Evolutionary conservation across 2,113 vertebrate species (phyloP).

Genomic region (Leptobrachium ailaonicum): DNA sequence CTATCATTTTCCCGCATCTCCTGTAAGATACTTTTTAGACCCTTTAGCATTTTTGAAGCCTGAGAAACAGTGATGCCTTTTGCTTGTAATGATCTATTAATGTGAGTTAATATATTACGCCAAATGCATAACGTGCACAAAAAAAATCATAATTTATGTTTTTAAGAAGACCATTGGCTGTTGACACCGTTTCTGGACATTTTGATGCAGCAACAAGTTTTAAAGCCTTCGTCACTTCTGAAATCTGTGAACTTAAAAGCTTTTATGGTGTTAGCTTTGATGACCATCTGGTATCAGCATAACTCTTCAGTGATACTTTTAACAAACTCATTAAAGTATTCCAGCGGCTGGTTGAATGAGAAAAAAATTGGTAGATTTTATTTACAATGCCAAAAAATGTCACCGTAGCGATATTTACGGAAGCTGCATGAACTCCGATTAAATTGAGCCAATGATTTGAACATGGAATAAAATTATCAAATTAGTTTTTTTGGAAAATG

Average conservation of each 20-base stretch:
- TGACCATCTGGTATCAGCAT: neutral
- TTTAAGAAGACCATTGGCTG: neutral
- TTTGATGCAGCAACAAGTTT: neutral
- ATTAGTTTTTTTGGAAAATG: conserved; percentile 9
- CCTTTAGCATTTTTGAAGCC: too few species aligned
- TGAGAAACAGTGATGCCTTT: too few species aligned
- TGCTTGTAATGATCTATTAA: too few species aligned
- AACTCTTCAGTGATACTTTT: neutral
- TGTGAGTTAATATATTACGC: too few species aligned
- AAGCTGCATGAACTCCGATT: conserved; percentile 8
- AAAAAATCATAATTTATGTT: neutral
- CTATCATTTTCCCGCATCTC: too few species aligned
- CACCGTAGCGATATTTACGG: neutral
- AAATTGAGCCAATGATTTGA: neutral
- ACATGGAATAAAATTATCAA: neutral
- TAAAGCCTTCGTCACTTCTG: neutral
- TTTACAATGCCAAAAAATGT: conserved; percentile 2
- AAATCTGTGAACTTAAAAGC: neutral
- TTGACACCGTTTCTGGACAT: neutral
- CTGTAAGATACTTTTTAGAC: too few species aligned
- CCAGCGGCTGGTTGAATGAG: neutral
- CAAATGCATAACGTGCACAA: neutral
- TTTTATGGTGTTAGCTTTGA: neutral
- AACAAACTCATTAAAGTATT: conserved; percentile 4
- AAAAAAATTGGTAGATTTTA: neutral